A percentile compares a stretch with the other conserved stretches of the same genome.
Conservation (phyloP, 2,888 invertebrate species). For the Harpagoxenus sublaevis region DNA sequence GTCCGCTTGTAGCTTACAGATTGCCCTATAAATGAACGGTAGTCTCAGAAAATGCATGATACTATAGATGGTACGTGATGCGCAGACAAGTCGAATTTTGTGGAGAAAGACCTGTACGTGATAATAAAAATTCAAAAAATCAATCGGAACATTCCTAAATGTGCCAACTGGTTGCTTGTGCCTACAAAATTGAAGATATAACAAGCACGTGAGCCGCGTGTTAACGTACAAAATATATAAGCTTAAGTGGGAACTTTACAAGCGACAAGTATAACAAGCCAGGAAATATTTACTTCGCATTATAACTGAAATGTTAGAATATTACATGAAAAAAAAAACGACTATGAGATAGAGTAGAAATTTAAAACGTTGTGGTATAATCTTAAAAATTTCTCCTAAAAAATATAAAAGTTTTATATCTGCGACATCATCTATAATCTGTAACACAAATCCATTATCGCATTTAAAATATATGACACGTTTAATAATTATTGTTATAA, state of each 20-base stretch:
- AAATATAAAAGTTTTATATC: not conserved
- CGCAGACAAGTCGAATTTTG: slow-evolving; percentile 51
- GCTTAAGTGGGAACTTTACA: not conserved
- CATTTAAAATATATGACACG: not conserved
- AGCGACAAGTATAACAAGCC: not conserved
- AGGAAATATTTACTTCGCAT: not conserved
- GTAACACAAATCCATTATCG: not conserved
- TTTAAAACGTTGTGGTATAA: not conserved
- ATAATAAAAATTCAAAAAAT: slow-evolving; percentile 46
- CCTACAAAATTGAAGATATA: slow-evolving; percentile 25
- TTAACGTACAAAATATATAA: not conserved
- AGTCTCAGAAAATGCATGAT: slow-evolving; percentile 63
- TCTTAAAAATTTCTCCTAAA: not conserved
- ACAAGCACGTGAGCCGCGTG: not conserved
- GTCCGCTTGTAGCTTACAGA: slow-evolving; percentile 73
- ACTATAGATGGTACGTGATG: slow-evolving; percentile 67
- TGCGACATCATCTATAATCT: not conserved
- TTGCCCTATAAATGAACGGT: slow-evolving; percentile 70
- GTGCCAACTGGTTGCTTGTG: slow-evolving; percentile 27
- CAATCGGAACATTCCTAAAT: slow-evolving; percentile 22
- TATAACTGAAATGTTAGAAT: not conserved
- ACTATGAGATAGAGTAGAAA: not conserved
- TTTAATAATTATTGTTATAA: not conserved
- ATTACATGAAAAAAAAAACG: not conserved
- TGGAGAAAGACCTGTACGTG: slow-evolving; percentile 41